Percentiles rank a stretch among this genome's conserved stretches.
Conservation (phyloP, 2,888 invertebrate species). For the Hyposoter dolosus region DNA sequence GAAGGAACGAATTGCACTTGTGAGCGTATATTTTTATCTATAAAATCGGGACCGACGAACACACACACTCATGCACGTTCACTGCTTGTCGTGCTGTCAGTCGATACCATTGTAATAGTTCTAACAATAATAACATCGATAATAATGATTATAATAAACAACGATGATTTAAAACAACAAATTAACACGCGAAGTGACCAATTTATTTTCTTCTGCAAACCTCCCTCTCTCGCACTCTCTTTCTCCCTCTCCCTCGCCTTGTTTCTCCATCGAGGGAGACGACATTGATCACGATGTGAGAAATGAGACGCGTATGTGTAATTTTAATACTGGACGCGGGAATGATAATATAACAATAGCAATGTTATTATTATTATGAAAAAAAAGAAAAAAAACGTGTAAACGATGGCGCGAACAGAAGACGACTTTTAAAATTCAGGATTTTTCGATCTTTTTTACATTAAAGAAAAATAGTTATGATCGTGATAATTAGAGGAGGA, state of each 20-base stretch:
- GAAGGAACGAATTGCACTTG: conserved; percentile 57
- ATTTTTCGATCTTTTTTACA: conserved; percentile 5
- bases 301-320: conserved; percentile 56
- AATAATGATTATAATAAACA: conserved; percentile 50
- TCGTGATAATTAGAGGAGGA: not conserved
- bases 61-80: conserved; percentile 43
- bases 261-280: not conserved
- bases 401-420: conserved; percentile 60
- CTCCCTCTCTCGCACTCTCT: conserved; percentile 16
- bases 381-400: conserved; percentile 34
- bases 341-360: conserved; percentile 63
- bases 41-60: conserved; percentile 21
- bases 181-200: conserved; percentile 55
- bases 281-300: conserved; percentile 49
- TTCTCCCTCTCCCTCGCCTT: not conserved
- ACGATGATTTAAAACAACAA: conserved; percentile 54
- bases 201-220: conserved; percentile 43
- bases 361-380: conserved; percentile 35
- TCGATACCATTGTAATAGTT: conserved; percentile 60
- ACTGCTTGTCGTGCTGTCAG: conserved; percentile 47
- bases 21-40: conserved; percentile 13
- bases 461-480: not conserved
- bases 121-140: conserved; percentile 45
- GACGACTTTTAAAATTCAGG: conserved; percentile 27
- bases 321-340: conserved; percentile 69